Percentiles rank a stretch among this genome's conserved stretches.
Evolutionary conservation across 2,113 vertebrate species (phyloP).

Genomic region (Prinia subflava): DNA sequence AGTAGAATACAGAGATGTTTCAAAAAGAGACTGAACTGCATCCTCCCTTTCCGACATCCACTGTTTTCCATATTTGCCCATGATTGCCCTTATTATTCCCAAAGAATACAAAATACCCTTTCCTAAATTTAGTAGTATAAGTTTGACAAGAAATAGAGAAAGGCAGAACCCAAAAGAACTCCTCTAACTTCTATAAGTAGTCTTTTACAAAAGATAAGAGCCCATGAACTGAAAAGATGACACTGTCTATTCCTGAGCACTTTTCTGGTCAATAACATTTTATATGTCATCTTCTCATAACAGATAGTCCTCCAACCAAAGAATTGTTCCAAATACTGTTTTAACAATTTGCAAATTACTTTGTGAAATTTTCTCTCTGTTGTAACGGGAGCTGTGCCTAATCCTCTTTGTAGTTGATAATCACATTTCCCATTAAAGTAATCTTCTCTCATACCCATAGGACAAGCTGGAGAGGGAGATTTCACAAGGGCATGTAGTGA

Average conservation of each 20-base stretch:
- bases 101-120: neutral
- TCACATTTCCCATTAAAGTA: neutral
- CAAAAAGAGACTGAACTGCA: neutral
- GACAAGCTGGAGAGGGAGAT: neutral
- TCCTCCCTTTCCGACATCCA: neutral
- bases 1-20: neutral
- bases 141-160: neutral
- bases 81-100: neutral
- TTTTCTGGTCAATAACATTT: neutral
- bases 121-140: neutral
- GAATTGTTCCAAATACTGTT: neutral
- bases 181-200: neutral
- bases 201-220: neutral
- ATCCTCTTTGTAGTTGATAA: neutral
- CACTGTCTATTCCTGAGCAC: neutral
- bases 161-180: neutral
- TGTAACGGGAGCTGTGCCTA: neutral
- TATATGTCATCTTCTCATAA: neutral
- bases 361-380: neutral
- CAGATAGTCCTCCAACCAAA: neutral
- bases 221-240: neutral
- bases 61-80: neutral
- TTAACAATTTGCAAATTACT: neutral
- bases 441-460: neutral
- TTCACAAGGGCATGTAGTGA: neutral